Evolutionary conservation across 2,797 vertebrate species (phyloP), one percentile per base, ranked within the genome.

Genomic region (Diceros bicornis): DNA sequence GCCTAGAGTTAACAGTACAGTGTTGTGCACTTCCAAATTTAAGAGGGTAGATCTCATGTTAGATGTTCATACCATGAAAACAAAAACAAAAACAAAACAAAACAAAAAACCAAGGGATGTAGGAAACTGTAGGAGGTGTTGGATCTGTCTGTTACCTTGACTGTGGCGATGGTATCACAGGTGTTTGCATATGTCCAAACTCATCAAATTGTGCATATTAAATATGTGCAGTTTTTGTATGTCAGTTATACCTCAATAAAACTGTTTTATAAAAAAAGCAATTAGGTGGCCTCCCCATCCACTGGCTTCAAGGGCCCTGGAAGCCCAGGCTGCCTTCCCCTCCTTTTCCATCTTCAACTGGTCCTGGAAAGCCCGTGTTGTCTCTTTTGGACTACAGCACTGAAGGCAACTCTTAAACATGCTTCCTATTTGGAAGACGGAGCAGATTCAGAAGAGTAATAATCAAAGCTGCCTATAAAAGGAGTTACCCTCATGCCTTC

Each of bases 221-320:
- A 14, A 18, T 44, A 29, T n/a, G 44, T 1, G 2, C 47, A 16
- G 8, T 21, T 55, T 55, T n/a, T 21, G 34, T 10, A 7, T 14
- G 17, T 59, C 32, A 23, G 1, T 59, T 8, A 23, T 11, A 29
- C 52, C 27, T 78, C 23, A 29, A 11, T 21, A 32, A 47, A 68
- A 32, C 37, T 77, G 59, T 6, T 4, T 1, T 9, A 7, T 29
- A 52, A 18, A 62, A 20, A 34, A 21, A 44, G 61, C 2, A 0
- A 6, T 11, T 25, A n/a, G 11, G 37, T 11, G 6, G 21, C 47
- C 2, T 0, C 2, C 6, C 17, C 17, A 50, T 14, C 13, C 11
- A 2, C 10, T 62, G 84, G 32, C 10, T 41, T 47, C 29, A 8
- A 62, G 59, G 25, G 2, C 41, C 23, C n/a, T 34, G 2, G 11